Evolutionary conservation across 2,888 invertebrate species (phyloP).

Genomic region (Meliscaeva auricollis): DNA sequence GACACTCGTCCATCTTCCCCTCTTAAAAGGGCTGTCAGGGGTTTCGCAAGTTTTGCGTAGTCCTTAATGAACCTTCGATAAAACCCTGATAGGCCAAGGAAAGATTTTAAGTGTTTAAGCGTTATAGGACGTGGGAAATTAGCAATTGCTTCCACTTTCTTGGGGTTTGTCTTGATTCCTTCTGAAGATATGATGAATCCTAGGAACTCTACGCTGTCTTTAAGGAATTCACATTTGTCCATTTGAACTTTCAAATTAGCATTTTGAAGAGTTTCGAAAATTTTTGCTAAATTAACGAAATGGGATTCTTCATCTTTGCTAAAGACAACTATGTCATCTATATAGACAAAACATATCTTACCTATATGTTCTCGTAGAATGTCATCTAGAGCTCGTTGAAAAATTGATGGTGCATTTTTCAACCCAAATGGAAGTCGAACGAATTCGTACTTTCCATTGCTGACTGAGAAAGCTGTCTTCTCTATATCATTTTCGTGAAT

Average conservation of each 20-base stretch:
- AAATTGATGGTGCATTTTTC: neutral
- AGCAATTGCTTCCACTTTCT: too few species aligned
- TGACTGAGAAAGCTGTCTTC: neutral
- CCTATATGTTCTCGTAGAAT: neutral
- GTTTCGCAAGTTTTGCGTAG: neutral
- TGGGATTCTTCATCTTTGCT: constrained; percentile 7
- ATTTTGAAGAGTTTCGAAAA: neutral
- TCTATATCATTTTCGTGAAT: neutral
- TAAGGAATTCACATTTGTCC: too few species aligned
- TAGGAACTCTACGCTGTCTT: too few species aligned
- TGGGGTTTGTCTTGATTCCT: too few species aligned
- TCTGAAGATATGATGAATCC: too few species aligned
- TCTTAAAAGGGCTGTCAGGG: neutral
- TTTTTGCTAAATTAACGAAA: neutral
- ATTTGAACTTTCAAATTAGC: neutral
- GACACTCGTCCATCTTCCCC: neutral
- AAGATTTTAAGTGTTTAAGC: neutral
- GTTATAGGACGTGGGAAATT: too few species aligned
- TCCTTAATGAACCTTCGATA: neutral
- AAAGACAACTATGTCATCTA: constrained; percentile 2
- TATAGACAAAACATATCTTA: constrained; percentile 3
- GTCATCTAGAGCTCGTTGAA: neutral
- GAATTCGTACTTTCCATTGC: neutral
- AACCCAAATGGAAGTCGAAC: constrained; percentile 3
- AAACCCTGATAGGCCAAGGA: neutral